Percentiles rank a stretch among this genome's conserved stretches.
Evolutionary conservation across 2,113 vertebrate species (phyloP).

Genomic region (Phalacrocorax carbo): DNA sequence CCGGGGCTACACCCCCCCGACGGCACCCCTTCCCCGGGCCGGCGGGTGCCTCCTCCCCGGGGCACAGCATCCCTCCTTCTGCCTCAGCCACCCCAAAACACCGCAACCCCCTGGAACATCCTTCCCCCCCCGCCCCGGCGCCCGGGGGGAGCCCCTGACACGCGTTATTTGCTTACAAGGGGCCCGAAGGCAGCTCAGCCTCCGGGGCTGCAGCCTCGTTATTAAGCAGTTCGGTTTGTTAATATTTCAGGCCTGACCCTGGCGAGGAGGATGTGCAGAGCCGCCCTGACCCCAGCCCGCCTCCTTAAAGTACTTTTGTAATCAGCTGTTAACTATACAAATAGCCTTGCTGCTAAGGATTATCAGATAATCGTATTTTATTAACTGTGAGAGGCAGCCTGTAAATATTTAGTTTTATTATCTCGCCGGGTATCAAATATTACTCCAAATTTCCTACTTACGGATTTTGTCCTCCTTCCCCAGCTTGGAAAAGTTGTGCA

Average conservation of each 20-base stretch:
- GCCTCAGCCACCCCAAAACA: background rate
- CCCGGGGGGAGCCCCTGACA: conserved; percentile 1
- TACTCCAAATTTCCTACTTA: conserved; percentile 58
- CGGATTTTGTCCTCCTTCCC: conserved; percentile 28
- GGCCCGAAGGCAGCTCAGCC: conserved; percentile 37
- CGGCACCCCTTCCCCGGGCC: background rate
- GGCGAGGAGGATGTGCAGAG: conserved; percentile 29
- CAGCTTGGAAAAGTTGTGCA: conserved; percentile 51
- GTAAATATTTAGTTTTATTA: conserved; percentile 75
- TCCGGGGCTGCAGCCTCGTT: conserved; percentile 37
- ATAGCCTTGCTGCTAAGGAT: conserved; percentile 67
- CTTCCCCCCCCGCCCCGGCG: background rate
- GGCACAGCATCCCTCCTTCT: background rate
- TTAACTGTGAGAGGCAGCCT: conserved; percentile 68
- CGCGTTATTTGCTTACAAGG: conserved; percentile 59
- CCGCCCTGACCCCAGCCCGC: conserved; percentile 31
- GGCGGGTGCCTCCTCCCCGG: no score
- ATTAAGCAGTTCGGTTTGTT: conserved; percentile 65
- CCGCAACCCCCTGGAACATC: fast-evolving
- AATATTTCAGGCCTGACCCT: conserved; percentile 68
- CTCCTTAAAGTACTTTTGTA: conserved; percentile 56
- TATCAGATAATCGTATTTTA: conserved; percentile 72
- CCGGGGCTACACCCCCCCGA: background rate
- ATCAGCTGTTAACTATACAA: conserved; percentile 71
- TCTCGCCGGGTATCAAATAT: conserved; percentile 64